Evolutionary conservation across 2,113 vertebrate genomes (phyloP), one percentile per base, ranked within the genome.

Genomic region (Circaetus cinerascens): DNA sequence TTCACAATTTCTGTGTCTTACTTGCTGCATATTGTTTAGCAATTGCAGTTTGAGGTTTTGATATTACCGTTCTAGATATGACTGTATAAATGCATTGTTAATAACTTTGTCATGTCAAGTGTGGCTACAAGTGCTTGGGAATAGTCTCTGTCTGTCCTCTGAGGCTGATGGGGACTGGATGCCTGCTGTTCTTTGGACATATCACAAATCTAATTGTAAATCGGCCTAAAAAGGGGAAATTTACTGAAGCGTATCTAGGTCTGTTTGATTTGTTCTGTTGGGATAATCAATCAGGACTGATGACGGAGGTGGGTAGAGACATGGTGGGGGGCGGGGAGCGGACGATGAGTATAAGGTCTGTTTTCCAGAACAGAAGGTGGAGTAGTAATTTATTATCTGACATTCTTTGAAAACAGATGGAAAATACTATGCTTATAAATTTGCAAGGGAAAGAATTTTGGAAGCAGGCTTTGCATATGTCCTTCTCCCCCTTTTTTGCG

Each of bases 371-470:
- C 85, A 95, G 94, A 96, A 97, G 97, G 82, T 94, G 82, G 84
- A 97, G 72, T 80, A 72, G 62, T 80, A 86, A 97, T 93, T 96
- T 96, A 82, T 96, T 90, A 67, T 62, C 60, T 76, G 89, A 59
- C 53, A 18, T 81, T 93, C 90, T 86, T 73, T 78, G 69, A 51
- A 96, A 95, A 51, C 97, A 97, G 94, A 97, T 59, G 80, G 96
- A 86, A 96, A 96, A 34, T 68, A 32, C 64, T 87, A 11, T 38
- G 50, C 95, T 80, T 48, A 66, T 79, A 64, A 91, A 77, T 87
- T 64, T 86, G 86, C 79, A 81, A 91, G 46, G 80, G 71, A 53
- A 43, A 75, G 17, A 77, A 36, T 88, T 91, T 55, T 53, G 83
- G 69, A 72, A 77, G 56, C 77, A 40, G 90, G 26, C 77, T 90